These are phyloP conservation scores for Bugulina stolonifera DNA, from an alignment of 2,888 invertebrate genomes.

Conservation along the genomic window DNA sequence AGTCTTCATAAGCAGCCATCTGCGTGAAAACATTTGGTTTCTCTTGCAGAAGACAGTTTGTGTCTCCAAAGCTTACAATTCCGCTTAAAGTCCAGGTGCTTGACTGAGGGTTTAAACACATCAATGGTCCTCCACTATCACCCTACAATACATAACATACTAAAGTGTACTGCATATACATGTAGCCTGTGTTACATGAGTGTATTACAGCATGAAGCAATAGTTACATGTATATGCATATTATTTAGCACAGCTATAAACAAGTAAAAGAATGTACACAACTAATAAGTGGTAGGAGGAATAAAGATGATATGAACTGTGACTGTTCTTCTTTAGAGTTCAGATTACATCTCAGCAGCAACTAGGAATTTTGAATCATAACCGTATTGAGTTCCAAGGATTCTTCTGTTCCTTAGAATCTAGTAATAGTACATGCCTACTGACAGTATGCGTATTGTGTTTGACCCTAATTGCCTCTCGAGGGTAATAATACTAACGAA, in stretches of 20 bases:
- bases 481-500: constrained; percentile 27
- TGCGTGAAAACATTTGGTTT: constrained; percentile 22
- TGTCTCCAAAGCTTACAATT: constrained; percentile 27
- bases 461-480: no score
- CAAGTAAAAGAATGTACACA: background rate
- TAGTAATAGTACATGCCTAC: no score
- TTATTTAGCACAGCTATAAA: background rate
- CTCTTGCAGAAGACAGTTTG: background rate
- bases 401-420: no score
- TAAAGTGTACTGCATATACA: background rate
- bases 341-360: no score
- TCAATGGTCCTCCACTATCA: constrained; percentile 29
- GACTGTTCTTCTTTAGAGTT: background rate
- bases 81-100: constrained; percentile 26
- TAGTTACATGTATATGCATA: no score
- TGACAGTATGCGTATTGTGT: no score
- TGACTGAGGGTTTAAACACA: constrained; percentile 24
- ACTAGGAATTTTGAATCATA: no score
- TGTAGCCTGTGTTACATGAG: no score
- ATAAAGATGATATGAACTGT: background rate
- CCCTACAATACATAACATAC: constrained; percentile 24
- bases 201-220: no score
- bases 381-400: no score
- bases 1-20: background rate
- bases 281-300: no score